Evolutionary conservation across 2,113 vertebrate genomes (phyloP), one percentile per base, ranked within the genome.

Genomic region (Gavia stellata): DNA sequence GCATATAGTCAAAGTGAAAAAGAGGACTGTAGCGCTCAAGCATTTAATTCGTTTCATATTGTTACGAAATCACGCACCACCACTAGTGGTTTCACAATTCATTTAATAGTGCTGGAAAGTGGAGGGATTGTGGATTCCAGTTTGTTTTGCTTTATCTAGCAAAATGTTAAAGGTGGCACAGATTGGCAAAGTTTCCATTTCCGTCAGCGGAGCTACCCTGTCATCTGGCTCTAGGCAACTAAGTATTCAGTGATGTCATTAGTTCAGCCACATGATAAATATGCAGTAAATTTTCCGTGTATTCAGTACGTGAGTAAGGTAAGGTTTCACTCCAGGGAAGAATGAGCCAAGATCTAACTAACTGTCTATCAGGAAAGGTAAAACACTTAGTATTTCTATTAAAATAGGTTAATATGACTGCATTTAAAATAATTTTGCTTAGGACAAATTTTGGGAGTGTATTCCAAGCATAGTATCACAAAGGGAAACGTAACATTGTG

Each of bases 211-310:
- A 94, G 47, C 81, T 80, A 71, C 36, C 67, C n/a, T 53, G 50
- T 95, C 79, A 61, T 86, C 56, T 80, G 38, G 25, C 79, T 75
- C 34, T 59, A 93, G 81, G 79, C 92, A 92, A 12, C 49, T 61
- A 56, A 44, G 70, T 90, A 80, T 6, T 93, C 81, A 70, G 58
- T 80, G 86, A 61, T 93, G 73, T 72, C 70, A 73, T 80, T 88
- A 68, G 58, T 90, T 93, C 67, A 93, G 86, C 93, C 53, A 77
- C 47, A 62, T 56, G 71, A 70, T 83, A 94, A 90, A 94, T 78
- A 73, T 17, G 40, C 40, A 59, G 62, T 75, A 90, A 52, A 36
- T 90, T 90, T 95, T 92, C 53, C 86, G 36, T 92, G 33, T 93
- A 38, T 92, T 86, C 45, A 62, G 82, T 92, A 86, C 81, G 50